Percentiles rank a stretch among this genome's conserved stretches.
These are phyloP conservation scores for Ceratina calcarata DNA, from an alignment of 1,140 invertebrate genomes.

Conservation along the genomic window DNA sequence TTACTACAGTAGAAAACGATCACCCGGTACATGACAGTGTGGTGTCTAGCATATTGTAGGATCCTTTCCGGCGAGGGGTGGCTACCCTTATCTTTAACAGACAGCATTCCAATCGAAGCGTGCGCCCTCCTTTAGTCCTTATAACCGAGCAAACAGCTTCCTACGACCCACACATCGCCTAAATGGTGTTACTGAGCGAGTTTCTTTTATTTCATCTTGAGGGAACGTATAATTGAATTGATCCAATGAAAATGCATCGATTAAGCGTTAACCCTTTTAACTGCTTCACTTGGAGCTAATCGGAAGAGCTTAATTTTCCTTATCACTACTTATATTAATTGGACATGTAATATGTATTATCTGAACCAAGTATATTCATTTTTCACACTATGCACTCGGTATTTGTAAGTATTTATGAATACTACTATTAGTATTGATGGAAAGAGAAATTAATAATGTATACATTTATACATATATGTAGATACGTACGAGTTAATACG, in stretches of 20 bases:
- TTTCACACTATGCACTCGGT: no score
- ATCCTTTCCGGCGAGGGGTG: constrained; percentile 60
- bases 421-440: no score
- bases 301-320: neutral
- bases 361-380: no score
- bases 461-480: no score
- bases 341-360: no score
- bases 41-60: constrained; percentile 65
- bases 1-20: neutral
- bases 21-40: constrained; percentile 47
- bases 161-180: constrained; percentile 46
- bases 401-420: no score
- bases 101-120: constrained; percentile 69
- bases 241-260: constrained; percentile 10
- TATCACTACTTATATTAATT: neutral
- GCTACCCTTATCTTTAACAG: constrained; percentile 72
- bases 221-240: constrained; percentile 14
- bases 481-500: neutral
- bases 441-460: no score
- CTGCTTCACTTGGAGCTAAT: neutral
- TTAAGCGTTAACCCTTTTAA: neutral
- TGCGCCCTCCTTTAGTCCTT: constrained; percentile 36
- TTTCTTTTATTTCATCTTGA: constrained; percentile 36
- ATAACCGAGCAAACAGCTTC: constrained; percentile 50
- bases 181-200: constrained; percentile 70